Evolutionary conservation across 2,113 vertebrate genomes (phyloP).

Genomic region (Bucco capensis): DNA sequence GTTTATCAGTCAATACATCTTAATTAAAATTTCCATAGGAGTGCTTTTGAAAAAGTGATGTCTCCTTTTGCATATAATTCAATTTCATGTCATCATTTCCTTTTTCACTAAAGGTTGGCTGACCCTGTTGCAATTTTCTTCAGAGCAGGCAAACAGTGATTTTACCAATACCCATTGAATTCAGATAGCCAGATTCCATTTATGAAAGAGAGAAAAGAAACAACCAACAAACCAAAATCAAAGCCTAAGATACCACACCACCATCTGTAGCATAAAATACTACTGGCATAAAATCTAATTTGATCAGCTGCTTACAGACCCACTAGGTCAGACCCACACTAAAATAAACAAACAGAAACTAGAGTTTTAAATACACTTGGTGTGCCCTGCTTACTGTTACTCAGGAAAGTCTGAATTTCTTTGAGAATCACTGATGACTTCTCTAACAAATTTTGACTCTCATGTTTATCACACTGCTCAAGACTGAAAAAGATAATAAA

Average conservation of each 20-base stretch:
- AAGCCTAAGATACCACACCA: not conserved
- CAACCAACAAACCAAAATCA: too few species aligned
- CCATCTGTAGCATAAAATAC: not conserved
- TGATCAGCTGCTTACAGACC: not conserved
- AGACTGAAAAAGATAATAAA: not conserved
- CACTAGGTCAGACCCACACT: not conserved
- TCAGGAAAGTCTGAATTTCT: not conserved
- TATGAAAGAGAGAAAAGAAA: not conserved
- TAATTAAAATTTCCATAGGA: not conserved
- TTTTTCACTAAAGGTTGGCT: not conserved
- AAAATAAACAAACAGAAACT: not conserved
- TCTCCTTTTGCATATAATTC: not conserved
- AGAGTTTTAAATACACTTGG: not conserved
- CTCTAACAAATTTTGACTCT: not conserved
- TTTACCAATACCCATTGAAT: not conserved
- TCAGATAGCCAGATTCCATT: not conserved
- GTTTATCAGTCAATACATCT: not conserved
- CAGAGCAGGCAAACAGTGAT: not conserved
- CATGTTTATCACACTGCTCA: not conserved
- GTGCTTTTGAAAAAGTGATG: not conserved
- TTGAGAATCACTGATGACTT: not conserved
- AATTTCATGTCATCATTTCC: not conserved
- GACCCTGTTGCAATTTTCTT: not conserved
- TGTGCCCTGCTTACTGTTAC: not conserved
- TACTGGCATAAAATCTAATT: not conserved